These are phyloP conservation scores for Harpagifer antarcticus DNA, from an alignment of 2,797 vertebrate species.

Conservation along the genomic window DNA sequence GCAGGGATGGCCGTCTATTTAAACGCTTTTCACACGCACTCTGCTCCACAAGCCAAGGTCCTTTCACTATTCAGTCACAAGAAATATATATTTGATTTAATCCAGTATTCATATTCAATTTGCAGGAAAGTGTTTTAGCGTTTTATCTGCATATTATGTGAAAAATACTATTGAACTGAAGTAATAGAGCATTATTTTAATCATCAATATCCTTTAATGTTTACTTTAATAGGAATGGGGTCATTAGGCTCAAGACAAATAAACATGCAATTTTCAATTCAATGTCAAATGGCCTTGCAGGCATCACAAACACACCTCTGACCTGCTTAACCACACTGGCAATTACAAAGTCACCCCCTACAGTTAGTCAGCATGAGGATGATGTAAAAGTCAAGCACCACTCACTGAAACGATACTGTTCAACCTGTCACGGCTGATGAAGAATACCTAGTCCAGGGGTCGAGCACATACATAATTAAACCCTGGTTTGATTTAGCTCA, in stretches of 20 bases:
- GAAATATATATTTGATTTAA: background rate
- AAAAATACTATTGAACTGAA: background rate
- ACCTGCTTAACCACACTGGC: slow-evolving; percentile 17
- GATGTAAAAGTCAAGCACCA: slow-evolving; percentile 50
- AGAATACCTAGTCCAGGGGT: slow-evolving; percentile 55
- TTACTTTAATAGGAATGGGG: background rate
- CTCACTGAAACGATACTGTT: slow-evolving; percentile 42
- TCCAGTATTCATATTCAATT: background rate
- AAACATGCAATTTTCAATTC: background rate
- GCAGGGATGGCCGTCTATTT: slow-evolving; percentile 80
- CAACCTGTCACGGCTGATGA: slow-evolving; percentile 44
- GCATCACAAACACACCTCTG: slow-evolving; percentile 1
- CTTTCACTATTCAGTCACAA: slow-evolving; percentile 55
- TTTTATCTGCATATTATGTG: slow-evolving; percentile 5
- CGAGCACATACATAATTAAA: slow-evolving; percentile 72
- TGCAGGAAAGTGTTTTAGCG: background rate
- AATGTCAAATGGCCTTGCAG: slow-evolving; percentile 9
- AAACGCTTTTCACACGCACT: slow-evolving; percentile 74
- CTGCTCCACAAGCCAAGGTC: slow-evolving; percentile 71
- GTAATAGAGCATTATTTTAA: background rate
- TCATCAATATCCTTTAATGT: background rate
- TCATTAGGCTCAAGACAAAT: slow-evolving; percentile 9
- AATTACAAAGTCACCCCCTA: slow-evolving; percentile 24
- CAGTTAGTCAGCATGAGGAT: slow-evolving; percentile 26
- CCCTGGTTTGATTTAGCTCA: slow-evolving; percentile 67